Evolutionary conservation across 2,888 invertebrate genomes (phyloP), one percentile per base, ranked within the genome.

Genomic region (Hemithea aestivaria): DNA sequence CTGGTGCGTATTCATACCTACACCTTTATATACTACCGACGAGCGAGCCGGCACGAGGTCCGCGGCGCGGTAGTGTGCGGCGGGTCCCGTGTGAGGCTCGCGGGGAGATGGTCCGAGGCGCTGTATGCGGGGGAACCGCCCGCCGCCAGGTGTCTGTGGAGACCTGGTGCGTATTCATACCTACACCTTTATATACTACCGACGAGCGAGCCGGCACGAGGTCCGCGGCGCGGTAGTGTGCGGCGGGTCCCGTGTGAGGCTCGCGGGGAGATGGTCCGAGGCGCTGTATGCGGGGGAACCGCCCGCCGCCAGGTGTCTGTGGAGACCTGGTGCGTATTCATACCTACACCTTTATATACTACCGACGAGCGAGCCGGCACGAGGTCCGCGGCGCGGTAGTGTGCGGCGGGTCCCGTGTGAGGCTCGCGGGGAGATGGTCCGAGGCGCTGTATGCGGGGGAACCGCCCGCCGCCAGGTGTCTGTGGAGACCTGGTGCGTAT

Each of bases 161-260:
- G 16, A 16, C 16, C 16, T 5, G 16, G 16, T 16, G 16, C 16
- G 16, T 16, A 16, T 5, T 4, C 3, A 5, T 4, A 4, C 16
- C n/a, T n/a, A n/a, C n/a, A n/a, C n/a, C n/a, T n/a, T n/a, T n/a
- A n/a, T n/a, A n/a, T n/a, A n/a, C n/a, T n/a, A n/a, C n/a, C n/a
- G 92, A 93, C 69, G 16, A 16, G 16, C 3, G 16, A 16, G 16
- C 16, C 16, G 16, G 16, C 16, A 5, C 16, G 16, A 95, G 94
- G 94, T 94, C 92, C 37, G 95, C 95, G 62, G 93, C 89, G 93
- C n/a, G n/a, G n/a, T n/a, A n/a, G n/a, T n/a, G n/a, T n/a, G n/a
- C n/a, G n/a, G n/a, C 92, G 0, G 16, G 16, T 16, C 16, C 76
- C 95, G 31, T 91, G 90, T 81, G 52, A 66, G 83, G 35, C 76